Conservation (phyloP, 2,113 vertebrate species). For the Chloropsis cyanopogon region DNA sequence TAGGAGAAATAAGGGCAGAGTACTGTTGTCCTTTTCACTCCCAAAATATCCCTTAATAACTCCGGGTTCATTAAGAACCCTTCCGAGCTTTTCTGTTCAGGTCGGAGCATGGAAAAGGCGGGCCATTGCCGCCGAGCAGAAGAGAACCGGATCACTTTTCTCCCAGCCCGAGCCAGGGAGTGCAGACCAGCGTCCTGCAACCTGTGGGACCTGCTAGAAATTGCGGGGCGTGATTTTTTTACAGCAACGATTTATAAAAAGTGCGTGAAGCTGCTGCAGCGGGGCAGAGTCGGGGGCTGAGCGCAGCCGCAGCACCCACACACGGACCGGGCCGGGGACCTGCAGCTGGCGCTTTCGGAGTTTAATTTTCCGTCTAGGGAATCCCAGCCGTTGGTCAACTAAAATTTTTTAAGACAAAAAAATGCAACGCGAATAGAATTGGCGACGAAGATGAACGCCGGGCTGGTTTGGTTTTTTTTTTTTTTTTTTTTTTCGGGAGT, state of each 20-base stretch:
- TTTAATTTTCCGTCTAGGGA: not conserved
- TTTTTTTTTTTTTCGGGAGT: not conserved
- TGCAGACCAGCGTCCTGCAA: not conserved
- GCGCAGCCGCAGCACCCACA: accelerated
- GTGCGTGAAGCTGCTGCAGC: accelerated
- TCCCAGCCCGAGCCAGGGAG: accelerated
- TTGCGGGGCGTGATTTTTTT: accelerated
- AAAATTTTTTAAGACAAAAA: not conserved
- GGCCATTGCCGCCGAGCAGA: accelerated
- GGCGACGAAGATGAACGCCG: accelerated
- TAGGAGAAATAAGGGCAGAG: not conserved
- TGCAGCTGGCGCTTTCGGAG: accelerated
- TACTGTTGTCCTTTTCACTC: not conserved
- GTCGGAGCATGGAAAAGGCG: accelerated
- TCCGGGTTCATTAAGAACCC: not conserved
- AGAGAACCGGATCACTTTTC: accelerated
- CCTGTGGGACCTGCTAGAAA: not conserved
- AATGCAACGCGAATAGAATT: accelerated
- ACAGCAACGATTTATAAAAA: not conserved
- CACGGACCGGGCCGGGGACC: too few relatives aligned
- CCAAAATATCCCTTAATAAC: not conserved
- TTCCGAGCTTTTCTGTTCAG: not conserved
- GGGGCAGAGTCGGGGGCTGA: not conserved
- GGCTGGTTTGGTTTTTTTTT: too few relatives aligned
- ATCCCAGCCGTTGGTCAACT: not conserved